phyloP scores from a whole-genome alignment of 2,797 vertebrate species.

The Xiphorhynchus erythropygius region DNA sequence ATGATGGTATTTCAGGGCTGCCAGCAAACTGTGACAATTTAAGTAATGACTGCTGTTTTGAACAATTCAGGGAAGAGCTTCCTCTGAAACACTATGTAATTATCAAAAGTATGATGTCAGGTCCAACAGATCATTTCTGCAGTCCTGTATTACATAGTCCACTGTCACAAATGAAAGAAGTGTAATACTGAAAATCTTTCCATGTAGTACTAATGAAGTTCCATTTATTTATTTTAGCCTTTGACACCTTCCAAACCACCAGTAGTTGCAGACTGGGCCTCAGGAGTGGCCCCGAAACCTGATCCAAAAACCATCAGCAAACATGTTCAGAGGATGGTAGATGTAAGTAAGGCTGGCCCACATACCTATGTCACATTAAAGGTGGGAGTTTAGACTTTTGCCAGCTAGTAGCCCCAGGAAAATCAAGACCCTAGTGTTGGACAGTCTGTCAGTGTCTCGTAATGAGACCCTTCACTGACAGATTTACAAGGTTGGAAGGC shows the following conservation, averaged over 20 bases:
- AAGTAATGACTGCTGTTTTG: not conserved
- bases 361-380: not conserved
- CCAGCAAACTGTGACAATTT: not conserved
- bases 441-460: too few relatives aligned
- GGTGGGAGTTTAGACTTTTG: too few relatives aligned
- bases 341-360: slow-evolving; percentile 79
- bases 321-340: slow-evolving; percentile 93
- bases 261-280: slow-evolving; percentile 92
- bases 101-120: not conserved
- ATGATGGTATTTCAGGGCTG: not conserved
- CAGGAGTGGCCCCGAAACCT: slow-evolving; percentile 91
- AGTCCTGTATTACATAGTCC: not conserved
- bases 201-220: not conserved
- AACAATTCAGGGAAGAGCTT: not conserved
- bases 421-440: too few relatives aligned
- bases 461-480: too few relatives aligned
- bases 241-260: slow-evolving; percentile 90
- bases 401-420: too few relatives aligned
- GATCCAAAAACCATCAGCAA: slow-evolving; percentile 95
- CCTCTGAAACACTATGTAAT: not conserved
- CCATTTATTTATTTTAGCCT: slow-evolving; percentile 79
- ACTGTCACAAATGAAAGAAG: not conserved
- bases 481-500: too few relatives aligned
- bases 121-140: not conserved
- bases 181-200: not conserved